Evolutionary conservation across 2,797 vertebrate species (phyloP).

Genomic region (Falco biarmicus): DNA sequence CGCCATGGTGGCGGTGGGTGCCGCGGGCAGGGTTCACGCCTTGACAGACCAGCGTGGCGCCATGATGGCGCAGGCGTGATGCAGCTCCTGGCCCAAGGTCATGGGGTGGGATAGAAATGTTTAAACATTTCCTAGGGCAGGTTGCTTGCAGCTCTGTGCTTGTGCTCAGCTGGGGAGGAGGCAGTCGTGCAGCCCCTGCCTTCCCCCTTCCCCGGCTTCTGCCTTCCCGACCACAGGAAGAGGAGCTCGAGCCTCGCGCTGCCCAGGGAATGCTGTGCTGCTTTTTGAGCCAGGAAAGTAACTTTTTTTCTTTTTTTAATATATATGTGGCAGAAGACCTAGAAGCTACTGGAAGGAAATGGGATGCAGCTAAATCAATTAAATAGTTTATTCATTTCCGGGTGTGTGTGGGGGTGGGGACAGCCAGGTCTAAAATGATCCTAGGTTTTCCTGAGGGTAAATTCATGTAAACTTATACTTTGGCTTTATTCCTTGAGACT

Average conservation of each 20-base stretch:
- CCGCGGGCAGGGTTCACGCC: not conserved
- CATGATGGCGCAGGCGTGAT: accelerated
- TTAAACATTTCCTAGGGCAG: accelerated
- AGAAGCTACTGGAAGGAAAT: not conserved
- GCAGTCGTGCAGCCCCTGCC: not conserved
- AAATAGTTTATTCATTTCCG: not conserved
- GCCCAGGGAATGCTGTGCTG: not conserved
- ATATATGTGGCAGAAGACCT: not conserved
- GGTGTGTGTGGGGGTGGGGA: not conserved
- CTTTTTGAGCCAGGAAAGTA: not conserved
- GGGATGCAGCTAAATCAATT: not conserved
- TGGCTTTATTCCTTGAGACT: not conserved
- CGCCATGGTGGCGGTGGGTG: accelerated
- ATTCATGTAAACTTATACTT: not conserved
- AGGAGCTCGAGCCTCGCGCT: not conserved
- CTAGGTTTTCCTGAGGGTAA: not conserved
- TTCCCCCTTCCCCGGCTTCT: not conserved
- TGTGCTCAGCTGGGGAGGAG: not conserved
- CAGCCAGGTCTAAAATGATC: not conserved
- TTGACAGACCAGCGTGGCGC: accelerated
- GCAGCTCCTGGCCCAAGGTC: not conserved
- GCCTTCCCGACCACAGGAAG: accelerated
- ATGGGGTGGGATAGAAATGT: accelerated
- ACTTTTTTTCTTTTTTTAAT: accelerated
- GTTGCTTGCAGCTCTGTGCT: accelerated